These are phyloP conservation scores for Agriopis marginaria DNA, from an alignment of 2,888 invertebrate genomes.

Conservation along the genomic window DNA sequence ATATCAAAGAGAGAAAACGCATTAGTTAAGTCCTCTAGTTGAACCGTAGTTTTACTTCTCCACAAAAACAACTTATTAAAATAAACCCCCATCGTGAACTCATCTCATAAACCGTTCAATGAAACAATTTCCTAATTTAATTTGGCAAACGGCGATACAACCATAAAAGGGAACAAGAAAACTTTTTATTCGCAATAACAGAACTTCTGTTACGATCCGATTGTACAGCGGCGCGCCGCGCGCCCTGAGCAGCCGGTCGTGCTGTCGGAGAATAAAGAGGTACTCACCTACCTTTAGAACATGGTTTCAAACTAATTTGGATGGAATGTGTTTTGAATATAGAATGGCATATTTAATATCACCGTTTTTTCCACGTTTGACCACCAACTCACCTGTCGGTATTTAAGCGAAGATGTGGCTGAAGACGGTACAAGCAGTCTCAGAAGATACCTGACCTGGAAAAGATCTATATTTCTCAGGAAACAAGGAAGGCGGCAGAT, in stretches of 20 bases:
- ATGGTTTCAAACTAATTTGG: not conserved
- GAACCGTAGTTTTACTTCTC: not conserved
- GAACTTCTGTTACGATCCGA: conserved; percentile 39
- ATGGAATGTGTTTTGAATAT: not conserved
- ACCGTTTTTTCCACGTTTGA: too few relatives aligned
- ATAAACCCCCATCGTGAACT: conserved; percentile 9
- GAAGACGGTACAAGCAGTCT: too few relatives aligned
- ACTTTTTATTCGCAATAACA: conserved; percentile 42
- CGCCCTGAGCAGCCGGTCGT: conserved; percentile 2
- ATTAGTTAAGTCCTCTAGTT: not conserved
- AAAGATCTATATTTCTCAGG: too few relatives aligned
- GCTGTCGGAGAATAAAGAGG: conserved; percentile 7
- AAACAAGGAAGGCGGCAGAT: too few relatives aligned
- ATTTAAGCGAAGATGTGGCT: too few relatives aligned
- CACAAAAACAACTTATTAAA: conserved; percentile 18
- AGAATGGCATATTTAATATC: too few relatives aligned
- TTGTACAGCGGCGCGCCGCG: conserved; percentile 4
- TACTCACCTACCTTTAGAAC: not conserved
- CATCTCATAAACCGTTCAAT: conserved; percentile 32
- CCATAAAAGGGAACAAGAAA: conserved; percentile 42
- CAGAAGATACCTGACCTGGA: too few relatives aligned
- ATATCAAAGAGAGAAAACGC: too few relatives aligned
- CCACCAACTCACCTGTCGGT: too few relatives aligned
- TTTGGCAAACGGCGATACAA: conserved; percentile 42
- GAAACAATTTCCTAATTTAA: conserved; percentile 42